Conservation (phyloP, 2,797 vertebrate species). For the Telmatherina bonti region DNA sequence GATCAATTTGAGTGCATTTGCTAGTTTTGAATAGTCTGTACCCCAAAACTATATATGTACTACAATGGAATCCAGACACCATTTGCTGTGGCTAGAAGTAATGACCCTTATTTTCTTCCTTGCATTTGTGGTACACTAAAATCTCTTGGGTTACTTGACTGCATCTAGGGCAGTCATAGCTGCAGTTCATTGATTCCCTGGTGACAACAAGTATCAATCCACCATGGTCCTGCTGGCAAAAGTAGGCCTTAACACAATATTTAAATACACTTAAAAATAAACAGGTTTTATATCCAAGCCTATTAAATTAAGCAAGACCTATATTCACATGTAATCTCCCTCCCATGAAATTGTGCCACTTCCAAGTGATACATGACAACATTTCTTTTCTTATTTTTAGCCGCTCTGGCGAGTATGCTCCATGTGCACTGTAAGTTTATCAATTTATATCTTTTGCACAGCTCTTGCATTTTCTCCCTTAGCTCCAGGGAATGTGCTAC, state of each 20-base stretch:
- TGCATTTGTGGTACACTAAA: conserved; percentile 37
- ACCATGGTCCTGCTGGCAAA: conserved; percentile 12
- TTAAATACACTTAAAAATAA: conserved; percentile 18
- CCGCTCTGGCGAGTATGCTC: conserved; percentile 37
- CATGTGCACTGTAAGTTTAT: conserved; percentile 34
- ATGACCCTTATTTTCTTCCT: neutral
- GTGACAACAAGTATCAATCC: conserved; percentile 25
- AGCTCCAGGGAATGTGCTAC: conserved; percentile 43
- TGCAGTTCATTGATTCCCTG: conserved; percentile 56
- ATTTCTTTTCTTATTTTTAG: conserved; percentile 16
- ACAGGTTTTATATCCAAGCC: neutral
- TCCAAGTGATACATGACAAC: conserved; percentile 36
- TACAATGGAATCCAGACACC: no score
- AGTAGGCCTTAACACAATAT: conserved; percentile 25
- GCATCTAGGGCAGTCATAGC: conserved; percentile 42
- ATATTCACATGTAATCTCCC: conserved; percentile 33
- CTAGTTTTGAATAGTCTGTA: no score
- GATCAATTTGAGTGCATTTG: no score
- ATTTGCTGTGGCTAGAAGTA: no score
- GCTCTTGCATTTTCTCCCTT: conserved; percentile 19
- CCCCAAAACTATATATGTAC: no score
- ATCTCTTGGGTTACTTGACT: conserved; percentile 35
- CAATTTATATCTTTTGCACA: conserved; percentile 55
- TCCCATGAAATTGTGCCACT: conserved; percentile 22
- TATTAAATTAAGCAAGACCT: conserved; percentile 29